These are phyloP conservation scores for Syngnathus floridae DNA, from an alignment of 2,113 vertebrate species.

Conservation along the genomic window DNA sequence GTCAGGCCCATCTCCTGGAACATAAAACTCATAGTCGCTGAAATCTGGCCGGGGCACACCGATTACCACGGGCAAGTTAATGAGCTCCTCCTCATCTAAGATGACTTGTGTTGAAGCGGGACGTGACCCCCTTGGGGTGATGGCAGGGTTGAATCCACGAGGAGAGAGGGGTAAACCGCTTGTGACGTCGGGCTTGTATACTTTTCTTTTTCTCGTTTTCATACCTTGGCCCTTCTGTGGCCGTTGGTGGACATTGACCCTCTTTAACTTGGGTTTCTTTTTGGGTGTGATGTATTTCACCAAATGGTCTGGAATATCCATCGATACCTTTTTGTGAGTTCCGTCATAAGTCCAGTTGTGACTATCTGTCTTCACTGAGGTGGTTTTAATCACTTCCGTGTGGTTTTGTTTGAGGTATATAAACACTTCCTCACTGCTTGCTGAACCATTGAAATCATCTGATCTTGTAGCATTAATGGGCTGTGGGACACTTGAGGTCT, in stretches of 20 bases:
- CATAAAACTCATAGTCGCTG: conserved; percentile 71
- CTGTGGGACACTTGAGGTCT: background rate
- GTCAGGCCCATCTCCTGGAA: conserved; percentile 45
- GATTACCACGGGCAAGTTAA: conserved; percentile 62
- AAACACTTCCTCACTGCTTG: conserved; percentile 53
- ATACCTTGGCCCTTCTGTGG: conserved; percentile 57
- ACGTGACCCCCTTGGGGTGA: conserved; percentile 42
- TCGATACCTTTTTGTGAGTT: conserved; percentile 35
- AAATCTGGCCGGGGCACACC: conserved; percentile 78
- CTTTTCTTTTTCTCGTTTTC: conserved; percentile 65
- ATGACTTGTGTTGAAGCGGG: conserved; percentile 13
- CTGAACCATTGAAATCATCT: conserved; percentile 17
- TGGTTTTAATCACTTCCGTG: conserved; percentile 57
- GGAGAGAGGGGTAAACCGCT: conserved; percentile 49
- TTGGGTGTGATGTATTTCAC: conserved; percentile 57
- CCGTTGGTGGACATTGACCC: conserved; percentile 33
- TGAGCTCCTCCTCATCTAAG: conserved; percentile 49
- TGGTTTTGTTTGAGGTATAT: conserved; percentile 65
- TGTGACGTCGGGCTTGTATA: conserved; percentile 54
- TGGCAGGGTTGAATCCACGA: conserved; percentile 51
- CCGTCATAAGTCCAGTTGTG: conserved; percentile 67
- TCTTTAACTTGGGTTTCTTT: conserved; percentile 36
- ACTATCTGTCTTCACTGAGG: conserved; percentile 38
- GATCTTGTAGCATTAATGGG: background rate
- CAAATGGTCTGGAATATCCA: conserved; percentile 59